Conservation (phyloP, 1,140 invertebrate species). For the Neodiprion lecontei region DNA sequence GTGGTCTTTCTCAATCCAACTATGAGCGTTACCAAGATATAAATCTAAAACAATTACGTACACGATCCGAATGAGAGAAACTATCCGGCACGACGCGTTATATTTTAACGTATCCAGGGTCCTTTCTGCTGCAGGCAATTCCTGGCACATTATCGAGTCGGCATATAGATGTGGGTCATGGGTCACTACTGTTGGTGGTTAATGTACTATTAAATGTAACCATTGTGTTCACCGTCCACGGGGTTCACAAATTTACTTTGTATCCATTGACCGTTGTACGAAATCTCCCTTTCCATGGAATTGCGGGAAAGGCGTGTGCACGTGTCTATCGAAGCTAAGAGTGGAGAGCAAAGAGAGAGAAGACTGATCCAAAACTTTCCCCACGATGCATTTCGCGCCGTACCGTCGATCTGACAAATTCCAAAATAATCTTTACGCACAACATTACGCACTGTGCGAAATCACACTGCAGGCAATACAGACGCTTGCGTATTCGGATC, state of each 20-base stretch:
- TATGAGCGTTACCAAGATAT: too few species aligned
- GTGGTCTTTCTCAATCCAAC: too few species aligned
- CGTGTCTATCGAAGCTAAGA: neutral
- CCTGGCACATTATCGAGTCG: neutral
- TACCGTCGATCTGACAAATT: conserved; percentile 29
- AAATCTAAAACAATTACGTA: too few species aligned
- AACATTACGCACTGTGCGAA: too few species aligned
- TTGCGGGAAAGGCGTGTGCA: neutral
- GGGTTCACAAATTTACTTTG: conserved; percentile 51
- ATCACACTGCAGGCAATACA: too few species aligned
- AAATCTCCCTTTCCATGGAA: neutral
- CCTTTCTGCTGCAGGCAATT: too few species aligned
- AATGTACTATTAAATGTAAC: conserved; percentile 56
- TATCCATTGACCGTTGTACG: conserved; percentile 19
- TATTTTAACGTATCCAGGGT: too few species aligned
- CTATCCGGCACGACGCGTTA: too few species aligned
- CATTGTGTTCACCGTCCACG: conserved; percentile 46
- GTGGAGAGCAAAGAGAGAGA: too few species aligned
- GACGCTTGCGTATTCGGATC: too few species aligned
- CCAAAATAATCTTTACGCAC: conserved; percentile 34
- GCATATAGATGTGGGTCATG: neutral
- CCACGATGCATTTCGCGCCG: conserved; percentile 33
- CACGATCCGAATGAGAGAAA: too few species aligned
- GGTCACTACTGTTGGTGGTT: conserved; percentile 32
- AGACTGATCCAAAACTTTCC: too few species aligned